Evolutionary conservation across 2,888 invertebrate genomes (phyloP).

Genomic region (Agrotis ipsilon): DNA sequence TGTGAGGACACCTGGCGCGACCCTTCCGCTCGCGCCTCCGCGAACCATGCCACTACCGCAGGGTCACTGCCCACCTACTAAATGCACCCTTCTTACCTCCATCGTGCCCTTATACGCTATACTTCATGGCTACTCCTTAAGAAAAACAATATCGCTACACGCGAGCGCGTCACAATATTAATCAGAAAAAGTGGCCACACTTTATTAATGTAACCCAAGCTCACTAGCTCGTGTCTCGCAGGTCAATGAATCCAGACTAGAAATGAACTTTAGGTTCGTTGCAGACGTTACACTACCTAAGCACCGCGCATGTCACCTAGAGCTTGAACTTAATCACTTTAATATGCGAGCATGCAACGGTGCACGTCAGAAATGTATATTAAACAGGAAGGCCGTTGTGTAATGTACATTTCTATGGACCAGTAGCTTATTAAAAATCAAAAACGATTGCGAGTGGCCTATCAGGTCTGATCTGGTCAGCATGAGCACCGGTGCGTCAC

Average conservation of each 20-base stretch:
- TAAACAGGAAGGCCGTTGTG: slow-evolving; percentile 43
- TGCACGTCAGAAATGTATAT: slow-evolving; percentile 33
- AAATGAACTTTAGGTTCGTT: slow-evolving; percentile 72
- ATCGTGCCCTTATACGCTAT: slow-evolving; percentile 77
- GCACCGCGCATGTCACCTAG: slow-evolving; percentile 43
- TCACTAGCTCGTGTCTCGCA: slow-evolving; percentile 70
- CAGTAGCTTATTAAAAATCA: slow-evolving; percentile 80
- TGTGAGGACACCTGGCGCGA: slow-evolving; percentile 89
- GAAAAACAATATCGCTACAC: slow-evolving; percentile 86
- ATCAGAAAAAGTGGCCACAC: slow-evolving; percentile 79
- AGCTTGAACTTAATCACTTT: slow-evolving; percentile 39
- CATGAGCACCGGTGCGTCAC: slow-evolving; percentile 85
- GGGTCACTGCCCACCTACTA: slow-evolving; percentile 90
- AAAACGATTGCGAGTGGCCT: slow-evolving; percentile 79
- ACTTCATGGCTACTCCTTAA: slow-evolving; percentile 71
- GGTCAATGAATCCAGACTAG: slow-evolving; percentile 75
- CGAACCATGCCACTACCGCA: slow-evolving; percentile 66
- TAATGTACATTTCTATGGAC: slow-evolving; percentile 44
- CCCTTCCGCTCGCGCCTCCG: slow-evolving; percentile 86
- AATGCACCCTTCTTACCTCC: slow-evolving; percentile 78
- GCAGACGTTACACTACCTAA: slow-evolving; percentile 64
- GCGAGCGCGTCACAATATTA: slow-evolving; percentile 83
- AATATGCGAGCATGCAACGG: slow-evolving; percentile 32
- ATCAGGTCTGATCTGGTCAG: slow-evolving; percentile 83
- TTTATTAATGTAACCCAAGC: slow-evolving; percentile 73